Percentiles rank a stretch among this genome's conserved stretches.
Evolutionary conservation across 1,140 invertebrate genomes (phyloP).

Genomic region (Dufourea novaeangliae): DNA sequence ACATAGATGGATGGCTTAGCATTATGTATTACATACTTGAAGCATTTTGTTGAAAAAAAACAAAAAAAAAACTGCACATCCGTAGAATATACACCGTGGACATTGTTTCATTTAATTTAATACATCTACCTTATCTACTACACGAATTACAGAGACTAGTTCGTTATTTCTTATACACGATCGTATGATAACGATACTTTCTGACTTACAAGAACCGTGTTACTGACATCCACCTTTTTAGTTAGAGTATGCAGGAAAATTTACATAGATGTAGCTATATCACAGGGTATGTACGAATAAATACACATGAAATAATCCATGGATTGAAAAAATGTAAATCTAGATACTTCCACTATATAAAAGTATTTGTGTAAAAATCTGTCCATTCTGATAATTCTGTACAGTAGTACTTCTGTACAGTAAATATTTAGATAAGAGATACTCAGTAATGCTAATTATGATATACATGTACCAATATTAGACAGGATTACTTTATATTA

Average conservation of each 20-base stretch:
- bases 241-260: background rate
- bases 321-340: background rate
- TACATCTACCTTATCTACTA: background rate
- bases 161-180: background rate
- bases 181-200: background rate
- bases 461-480: background rate
- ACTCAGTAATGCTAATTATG: background rate
- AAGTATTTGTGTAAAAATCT: background rate
- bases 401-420: background rate
- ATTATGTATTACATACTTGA: conserved; percentile 1
- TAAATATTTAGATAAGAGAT: background rate
- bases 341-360: conserved; percentile 27
- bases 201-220: conserved; percentile 17
- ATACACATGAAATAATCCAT: background rate
- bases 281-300: background rate
- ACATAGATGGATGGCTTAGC: conserved; percentile 22
- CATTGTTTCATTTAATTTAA: background rate
- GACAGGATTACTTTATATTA: background rate
- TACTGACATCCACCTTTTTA: conserved; percentile 50
- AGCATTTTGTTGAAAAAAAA: background rate
- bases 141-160: background rate
- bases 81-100: background rate
- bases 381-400: background rate
- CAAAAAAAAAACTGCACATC: no score
- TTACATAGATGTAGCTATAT: conserved; percentile 3